These are phyloP conservation scores for Artemia sinica DNA, from an alignment of 2,888 invertebrate genomes.

Conservation along the genomic window DNA sequence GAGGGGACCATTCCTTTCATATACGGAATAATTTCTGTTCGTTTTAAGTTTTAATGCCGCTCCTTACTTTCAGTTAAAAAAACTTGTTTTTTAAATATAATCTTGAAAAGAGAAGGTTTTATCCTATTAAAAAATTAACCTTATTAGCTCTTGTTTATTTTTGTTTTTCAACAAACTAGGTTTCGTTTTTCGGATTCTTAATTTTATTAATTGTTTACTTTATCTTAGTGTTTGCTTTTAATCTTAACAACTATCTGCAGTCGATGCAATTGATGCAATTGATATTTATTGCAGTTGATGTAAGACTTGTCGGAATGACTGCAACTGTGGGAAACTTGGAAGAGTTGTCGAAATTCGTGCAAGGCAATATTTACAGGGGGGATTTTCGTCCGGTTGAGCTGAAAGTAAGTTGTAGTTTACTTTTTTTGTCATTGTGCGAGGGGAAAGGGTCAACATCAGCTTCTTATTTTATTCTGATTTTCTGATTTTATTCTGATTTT, in stretches of 20 bases:
- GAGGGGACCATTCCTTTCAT: too few species aligned
- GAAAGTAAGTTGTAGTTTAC: conserved; percentile 33
- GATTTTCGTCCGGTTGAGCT: conserved; percentile 78
- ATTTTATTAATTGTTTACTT: not conserved
- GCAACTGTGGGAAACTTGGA: conserved; percentile 83
- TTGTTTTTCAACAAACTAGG: conserved; percentile 10
- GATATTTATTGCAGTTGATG: conserved; percentile 39
- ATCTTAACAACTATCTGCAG: not conserved
- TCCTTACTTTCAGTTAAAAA: too few species aligned
- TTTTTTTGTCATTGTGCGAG: too few species aligned
- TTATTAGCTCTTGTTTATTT: not conserved
- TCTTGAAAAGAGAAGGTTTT: too few species aligned
- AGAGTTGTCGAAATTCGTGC: conserved; percentile 60
- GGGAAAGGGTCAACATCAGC: too few species aligned
- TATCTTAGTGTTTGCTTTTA: conserved; percentile 15
- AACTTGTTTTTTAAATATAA: too few species aligned
- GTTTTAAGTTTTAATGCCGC: too few species aligned
- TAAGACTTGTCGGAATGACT: conserved; percentile 89
- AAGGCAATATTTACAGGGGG: conserved; percentile 59
- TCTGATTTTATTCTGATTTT: too few species aligned
- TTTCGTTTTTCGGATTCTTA: not conserved
- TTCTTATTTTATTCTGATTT: too few species aligned
- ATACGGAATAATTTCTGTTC: too few species aligned
- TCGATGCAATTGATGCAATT: conserved; percentile 21
- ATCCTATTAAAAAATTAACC: too few species aligned